These are phyloP conservation scores for Argyresthia albistria DNA, from an alignment of 2,888 invertebrate species.

Conservation along the genomic window DNA sequence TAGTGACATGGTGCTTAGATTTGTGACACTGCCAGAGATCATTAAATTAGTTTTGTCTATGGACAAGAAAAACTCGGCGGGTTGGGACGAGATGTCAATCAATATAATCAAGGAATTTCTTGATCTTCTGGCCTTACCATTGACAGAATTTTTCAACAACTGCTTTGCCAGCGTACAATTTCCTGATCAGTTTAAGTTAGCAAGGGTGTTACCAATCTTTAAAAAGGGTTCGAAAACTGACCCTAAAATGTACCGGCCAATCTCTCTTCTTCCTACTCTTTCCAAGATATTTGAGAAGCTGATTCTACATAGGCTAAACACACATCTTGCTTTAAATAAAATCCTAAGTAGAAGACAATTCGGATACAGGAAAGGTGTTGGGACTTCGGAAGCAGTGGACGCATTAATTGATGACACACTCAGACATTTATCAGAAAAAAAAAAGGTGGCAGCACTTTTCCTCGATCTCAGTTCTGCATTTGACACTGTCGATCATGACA, in stretches of 20 bases:
- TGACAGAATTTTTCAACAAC: not conserved
- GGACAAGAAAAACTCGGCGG: not conserved
- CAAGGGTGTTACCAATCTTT: not conserved
- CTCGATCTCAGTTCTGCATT: not conserved
- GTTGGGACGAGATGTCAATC: not conserved
- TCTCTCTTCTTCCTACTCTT: not conserved
- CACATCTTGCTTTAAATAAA: not conserved
- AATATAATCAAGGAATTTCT: not conserved
- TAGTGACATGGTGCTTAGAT: not conserved
- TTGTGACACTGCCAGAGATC: not conserved
- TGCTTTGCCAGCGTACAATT: not conserved
- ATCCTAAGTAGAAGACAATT: not conserved
- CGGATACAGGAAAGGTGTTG: not conserved
- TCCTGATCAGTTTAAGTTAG: not conserved
- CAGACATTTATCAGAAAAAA: not conserved
- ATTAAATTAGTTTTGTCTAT: not conserved
- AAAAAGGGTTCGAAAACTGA: not conserved
- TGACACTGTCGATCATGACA: not conserved
- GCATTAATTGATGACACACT: not conserved
- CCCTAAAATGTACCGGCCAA: not conserved
- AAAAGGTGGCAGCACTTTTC: not conserved
- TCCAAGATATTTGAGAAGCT: constrained; percentile 1
- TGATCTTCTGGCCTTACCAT: not conserved
- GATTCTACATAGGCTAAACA: not conserved
- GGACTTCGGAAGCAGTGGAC: not conserved